These are phyloP conservation scores for Rhinatrema bivittatum DNA, from an alignment of 2,797 vertebrate genomes.

Conservation along the genomic window DNA sequence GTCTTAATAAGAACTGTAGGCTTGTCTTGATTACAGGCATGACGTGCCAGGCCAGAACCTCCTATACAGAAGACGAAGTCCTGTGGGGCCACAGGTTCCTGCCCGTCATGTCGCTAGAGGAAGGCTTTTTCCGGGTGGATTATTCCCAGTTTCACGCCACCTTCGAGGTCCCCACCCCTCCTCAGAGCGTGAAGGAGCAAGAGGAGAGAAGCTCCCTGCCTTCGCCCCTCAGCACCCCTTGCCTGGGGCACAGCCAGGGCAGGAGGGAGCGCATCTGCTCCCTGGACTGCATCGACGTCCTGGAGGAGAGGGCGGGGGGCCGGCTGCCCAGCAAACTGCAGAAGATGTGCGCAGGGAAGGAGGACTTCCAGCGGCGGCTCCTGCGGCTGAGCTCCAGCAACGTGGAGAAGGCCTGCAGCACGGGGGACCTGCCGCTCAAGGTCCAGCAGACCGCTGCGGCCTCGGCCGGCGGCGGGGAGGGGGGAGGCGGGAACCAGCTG, in stretches of 20 bases:
- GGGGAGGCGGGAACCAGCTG: slow-evolving; percentile 56
- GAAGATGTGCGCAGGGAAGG: slow-evolving; percentile 63
- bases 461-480: slow-evolving; percentile 38
- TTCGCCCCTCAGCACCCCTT: slow-evolving; percentile 44
- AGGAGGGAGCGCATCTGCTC: slow-evolving; percentile 63
- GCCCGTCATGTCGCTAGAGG: slow-evolving; percentile 81
- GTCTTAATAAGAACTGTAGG: too few species aligned
- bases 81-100: slow-evolving; percentile 83
- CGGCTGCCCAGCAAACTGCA: slow-evolving; percentile 70
- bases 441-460: slow-evolving; percentile 59
- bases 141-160: slow-evolving; percentile 86
- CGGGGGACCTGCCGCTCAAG: slow-evolving; percentile 63
- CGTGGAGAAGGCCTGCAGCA: slow-evolving; percentile 62
- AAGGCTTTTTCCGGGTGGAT: slow-evolving; percentile 81
- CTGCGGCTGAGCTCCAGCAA: slow-evolving; percentile 52
- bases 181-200: slow-evolving; percentile 76
- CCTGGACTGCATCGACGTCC: slow-evolving; percentile 48
- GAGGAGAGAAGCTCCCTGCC: slow-evolving; percentile 67
- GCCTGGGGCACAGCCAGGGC: slow-evolving; percentile 23
- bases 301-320: slow-evolving; percentile 46
- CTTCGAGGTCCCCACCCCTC: slow-evolving; percentile 76
- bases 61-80: slow-evolving; percentile 83
- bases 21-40: slow-evolving; percentile 68
- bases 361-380: slow-evolving; percentile 48
- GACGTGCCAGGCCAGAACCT: slow-evolving; percentile 83